phyloP scores from a whole-genome alignment of 2,888 invertebrate species.

The Synanthedon vespiformis region DNA sequence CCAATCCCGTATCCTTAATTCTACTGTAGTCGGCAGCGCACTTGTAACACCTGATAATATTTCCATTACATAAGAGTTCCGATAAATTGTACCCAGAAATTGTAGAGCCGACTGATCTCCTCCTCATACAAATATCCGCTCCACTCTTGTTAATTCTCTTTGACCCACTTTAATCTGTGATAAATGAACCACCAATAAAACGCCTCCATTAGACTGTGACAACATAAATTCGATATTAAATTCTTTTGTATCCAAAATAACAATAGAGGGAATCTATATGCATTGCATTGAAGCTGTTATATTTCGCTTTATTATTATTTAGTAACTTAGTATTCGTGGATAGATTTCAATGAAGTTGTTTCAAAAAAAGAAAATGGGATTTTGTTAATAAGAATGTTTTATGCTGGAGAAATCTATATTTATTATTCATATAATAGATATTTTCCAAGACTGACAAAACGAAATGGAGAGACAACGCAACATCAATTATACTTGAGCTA shows the following conservation, averaged over 20 bases:
- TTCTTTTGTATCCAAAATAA: conserved; percentile 22
- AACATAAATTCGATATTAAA: conserved; percentile 36
- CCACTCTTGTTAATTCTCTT: conserved; percentile 14
- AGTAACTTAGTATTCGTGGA: too few relatives aligned
- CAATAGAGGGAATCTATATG: conserved; percentile 21
- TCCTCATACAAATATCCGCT: conserved; percentile 6
- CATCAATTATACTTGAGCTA: not conserved
- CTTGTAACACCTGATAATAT: too few relatives aligned
- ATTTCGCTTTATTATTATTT: conserved; percentile 4
- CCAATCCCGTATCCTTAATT: too few relatives aligned
- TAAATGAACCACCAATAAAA: conserved; percentile 20
- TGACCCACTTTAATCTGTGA: conserved; percentile 7
- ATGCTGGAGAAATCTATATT: too few relatives aligned
- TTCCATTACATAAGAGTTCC: too few relatives aligned
- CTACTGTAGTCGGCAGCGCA: too few relatives aligned
- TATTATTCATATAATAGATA: not conserved
- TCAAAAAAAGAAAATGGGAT: too few relatives aligned
- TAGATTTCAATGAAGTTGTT: too few relatives aligned
- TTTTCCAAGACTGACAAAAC: not conserved
- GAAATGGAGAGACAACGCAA: not conserved
- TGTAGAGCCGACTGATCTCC: too few relatives aligned
- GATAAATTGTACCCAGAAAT: too few relatives aligned
- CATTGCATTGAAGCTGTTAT: conserved; percentile 26
- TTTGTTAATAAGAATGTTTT: too few relatives aligned
- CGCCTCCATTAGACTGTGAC: conserved; percentile 32